Evolutionary conservation across 2,888 invertebrate species (phyloP).

Genomic region (Diadromus collaris): DNA sequence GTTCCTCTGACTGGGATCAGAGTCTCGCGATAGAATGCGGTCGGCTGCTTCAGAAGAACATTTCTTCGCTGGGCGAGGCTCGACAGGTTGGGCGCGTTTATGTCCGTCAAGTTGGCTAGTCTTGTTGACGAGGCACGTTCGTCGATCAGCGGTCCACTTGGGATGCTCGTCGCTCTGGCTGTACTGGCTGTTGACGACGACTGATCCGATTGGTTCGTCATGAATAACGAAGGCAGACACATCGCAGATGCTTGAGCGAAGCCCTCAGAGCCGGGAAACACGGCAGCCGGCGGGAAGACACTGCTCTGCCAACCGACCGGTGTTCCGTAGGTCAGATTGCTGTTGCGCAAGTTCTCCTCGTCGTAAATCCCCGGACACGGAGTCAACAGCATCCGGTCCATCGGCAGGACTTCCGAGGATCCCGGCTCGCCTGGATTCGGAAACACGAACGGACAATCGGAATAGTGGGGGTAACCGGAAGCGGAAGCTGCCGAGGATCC

Average conservation of each 20-base stretch:
- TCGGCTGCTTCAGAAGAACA: conserved; percentile 51
- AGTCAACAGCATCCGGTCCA: conserved; percentile 61
- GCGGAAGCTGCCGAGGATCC: conserved; percentile 53
- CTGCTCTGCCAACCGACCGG: conserved; percentile 70
- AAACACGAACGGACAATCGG: conserved; percentile 73
- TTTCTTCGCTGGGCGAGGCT: conserved; percentile 65
- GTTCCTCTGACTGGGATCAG: conserved; percentile 11
- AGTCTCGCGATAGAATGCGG: conserved; percentile 24
- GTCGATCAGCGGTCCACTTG: conserved; percentile 61
- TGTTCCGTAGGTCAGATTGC: conserved; percentile 36
- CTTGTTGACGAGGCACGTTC: conserved; percentile 49
- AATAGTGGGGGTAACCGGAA: conserved; percentile 67
- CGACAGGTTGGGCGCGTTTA: conserved; percentile 42
- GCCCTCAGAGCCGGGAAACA: conserved; percentile 11
- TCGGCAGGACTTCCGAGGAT: conserved; percentile 51
- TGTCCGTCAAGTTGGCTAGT: background rate
- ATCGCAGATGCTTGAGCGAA: conserved; percentile 13
- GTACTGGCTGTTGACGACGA: conserved; percentile 29
- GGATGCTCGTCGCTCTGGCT: conserved; percentile 9
- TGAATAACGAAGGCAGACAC: conserved; percentile 26
- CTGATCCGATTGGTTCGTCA: conserved; percentile 30
- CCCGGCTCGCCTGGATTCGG: conserved; percentile 64
- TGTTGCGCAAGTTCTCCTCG: conserved; percentile 38
- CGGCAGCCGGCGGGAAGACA: conserved; percentile 24
- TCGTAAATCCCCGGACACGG: conserved; percentile 67